Percentiles rank a stretch among this genome's conserved stretches.
phyloP scores from a whole-genome alignment of 2,113 vertebrate species.

The Zosterops hypoxanthus region DNA sequence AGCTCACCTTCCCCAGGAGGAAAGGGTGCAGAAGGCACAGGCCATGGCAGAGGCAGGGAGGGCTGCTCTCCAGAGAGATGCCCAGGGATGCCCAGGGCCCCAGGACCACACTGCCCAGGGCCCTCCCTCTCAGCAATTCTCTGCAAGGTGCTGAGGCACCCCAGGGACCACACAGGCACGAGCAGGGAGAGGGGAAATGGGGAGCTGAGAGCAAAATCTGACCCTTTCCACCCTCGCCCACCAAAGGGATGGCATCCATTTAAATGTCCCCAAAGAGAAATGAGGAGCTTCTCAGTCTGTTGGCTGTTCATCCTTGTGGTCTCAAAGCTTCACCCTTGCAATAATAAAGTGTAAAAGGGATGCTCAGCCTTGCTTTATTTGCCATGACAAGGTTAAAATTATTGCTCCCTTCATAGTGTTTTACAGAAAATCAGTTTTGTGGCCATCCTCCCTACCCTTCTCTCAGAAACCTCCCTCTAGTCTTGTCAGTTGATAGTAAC shows the following conservation, averaged over 20 bases:
- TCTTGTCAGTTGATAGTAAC: constrained; percentile 42
- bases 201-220: neutral
- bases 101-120: neutral
- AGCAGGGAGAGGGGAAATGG: neutral
- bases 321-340: constrained; percentile 36
- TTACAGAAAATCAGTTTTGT: neutral
- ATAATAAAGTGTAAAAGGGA: neutral
- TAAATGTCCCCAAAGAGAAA: neutral
- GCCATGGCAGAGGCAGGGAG: accelerated
- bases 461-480: neutral
- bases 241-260: neutral
- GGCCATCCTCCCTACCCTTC: neutral
- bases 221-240: neutral
- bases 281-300: neutral
- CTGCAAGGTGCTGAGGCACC: accelerated
- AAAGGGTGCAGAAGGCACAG: neutral
- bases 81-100: neutral
- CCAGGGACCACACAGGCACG: accelerated
- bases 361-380: neutral
- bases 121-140: neutral
- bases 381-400: neutral
- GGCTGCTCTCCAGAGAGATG: neutral
- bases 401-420: neutral
- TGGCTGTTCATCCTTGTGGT: neutral
- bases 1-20: neutral